A percentile compares a stretch with the other conserved stretches of the same genome.
These are phyloP conservation scores for Vireo griseus DNA, from an alignment of 2,797 vertebrate genomes.

Conservation along the genomic window DNA sequence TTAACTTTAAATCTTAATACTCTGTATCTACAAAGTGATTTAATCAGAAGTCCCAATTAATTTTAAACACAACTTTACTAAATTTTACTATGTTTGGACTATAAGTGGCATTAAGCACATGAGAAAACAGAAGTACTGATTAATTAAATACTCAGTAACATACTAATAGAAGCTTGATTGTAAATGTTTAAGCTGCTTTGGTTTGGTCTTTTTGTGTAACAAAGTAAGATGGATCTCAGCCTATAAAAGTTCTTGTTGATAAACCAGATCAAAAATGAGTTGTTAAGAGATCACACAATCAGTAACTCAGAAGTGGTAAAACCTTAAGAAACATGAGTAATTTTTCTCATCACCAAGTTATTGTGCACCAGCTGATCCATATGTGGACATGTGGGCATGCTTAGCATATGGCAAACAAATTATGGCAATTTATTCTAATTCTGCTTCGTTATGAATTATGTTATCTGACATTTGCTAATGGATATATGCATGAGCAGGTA, in stretches of 20 bases:
- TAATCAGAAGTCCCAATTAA: background rate
- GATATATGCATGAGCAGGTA: background rate
- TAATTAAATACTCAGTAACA: background rate
- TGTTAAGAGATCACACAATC: background rate
- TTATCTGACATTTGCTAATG: background rate
- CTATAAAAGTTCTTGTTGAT: background rate
- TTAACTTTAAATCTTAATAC: background rate
- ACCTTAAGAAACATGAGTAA: constrained; percentile 13
- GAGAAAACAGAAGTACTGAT: background rate
- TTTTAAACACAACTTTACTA: background rate
- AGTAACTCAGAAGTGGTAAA: background rate
- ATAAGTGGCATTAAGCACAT: background rate
- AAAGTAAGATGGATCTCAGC: background rate
- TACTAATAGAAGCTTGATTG: background rate
- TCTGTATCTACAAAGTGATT: background rate
- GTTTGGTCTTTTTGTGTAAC: background rate
- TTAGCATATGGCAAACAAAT: constrained; percentile 41
- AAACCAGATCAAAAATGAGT: background rate
- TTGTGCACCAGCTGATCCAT: constrained; percentile 6
- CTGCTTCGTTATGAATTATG: background rate
- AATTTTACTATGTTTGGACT: background rate
- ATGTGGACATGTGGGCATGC: constrained; percentile 21
- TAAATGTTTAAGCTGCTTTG: background rate
- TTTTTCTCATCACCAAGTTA: constrained; percentile 2
- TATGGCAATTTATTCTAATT: background rate